Evolutionary conservation across 1,140 invertebrate genomes (phyloP), one percentile per base, ranked within the genome.

Genomic region (Cecropterus lyciades): DNA sequence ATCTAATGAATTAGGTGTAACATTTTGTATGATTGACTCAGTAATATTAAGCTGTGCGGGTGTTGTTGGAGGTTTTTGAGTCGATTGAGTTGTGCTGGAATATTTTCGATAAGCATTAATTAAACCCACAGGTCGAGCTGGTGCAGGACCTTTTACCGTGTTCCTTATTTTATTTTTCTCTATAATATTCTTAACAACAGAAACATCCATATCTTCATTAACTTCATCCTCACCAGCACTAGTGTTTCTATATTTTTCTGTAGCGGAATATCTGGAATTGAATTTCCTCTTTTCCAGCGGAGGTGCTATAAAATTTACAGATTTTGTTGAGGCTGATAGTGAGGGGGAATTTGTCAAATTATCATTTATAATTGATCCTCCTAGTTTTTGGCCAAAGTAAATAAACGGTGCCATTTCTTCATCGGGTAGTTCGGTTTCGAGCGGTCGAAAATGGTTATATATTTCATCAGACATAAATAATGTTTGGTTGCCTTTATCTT

Each of bases 351-450:
- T 82, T 8, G 87, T 92, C 6, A 92, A 81, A 70, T 91, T 89
- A 65, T 93, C 90, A 66, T 64, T 87, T 20, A 92, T 87, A n/a
- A 71, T 63, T 43, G 64, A 80, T 8, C 88, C 84, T 0, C 86
- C 91, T n/a, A 95, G 64, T 77, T 95, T 95, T 77, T 95, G 94
- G 0, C 95, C 95, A 80, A 96, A 96, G 69, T 93, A 95, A n/a
- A 95, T 86, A 82, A 95, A 96, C 37, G 95, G 95, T 46, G 94
- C 93, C 89, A 95, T 93, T 69, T 95, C 95, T 77, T 95, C 95
- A 27, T 94, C 93, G 0, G 94, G 93, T 43, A 95, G 84, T 75
- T 95, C 94, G 9, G 92, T 89, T 79, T 95, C 94, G 6, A 95
- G 89, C 0, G 94, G 94, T 14, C 93, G 79, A 72, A 95, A 95